phyloP scores from a whole-genome alignment of 30 jellyfish, hydroid and myxozoan species.

The Chrysaora quinquecirrha region DNA sequence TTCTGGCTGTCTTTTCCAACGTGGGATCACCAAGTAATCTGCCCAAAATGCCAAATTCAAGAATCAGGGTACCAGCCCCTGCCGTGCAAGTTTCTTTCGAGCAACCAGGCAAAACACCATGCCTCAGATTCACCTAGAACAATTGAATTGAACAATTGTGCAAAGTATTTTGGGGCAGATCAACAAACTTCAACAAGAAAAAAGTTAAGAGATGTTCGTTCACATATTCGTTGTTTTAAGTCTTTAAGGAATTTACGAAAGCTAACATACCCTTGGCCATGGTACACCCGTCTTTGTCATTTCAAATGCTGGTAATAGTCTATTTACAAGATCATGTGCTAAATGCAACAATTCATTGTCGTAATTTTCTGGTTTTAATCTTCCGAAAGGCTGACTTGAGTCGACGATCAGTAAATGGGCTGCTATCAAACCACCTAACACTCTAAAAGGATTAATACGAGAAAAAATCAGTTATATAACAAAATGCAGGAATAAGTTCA shows the following conservation, averaged over 20 bases:
- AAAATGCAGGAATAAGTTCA: too few species aligned
- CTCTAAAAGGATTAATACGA: too few species aligned
- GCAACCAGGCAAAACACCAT: slow-evolving; percentile 77
- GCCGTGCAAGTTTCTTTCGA: slow-evolving; percentile 93
- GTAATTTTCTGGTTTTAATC: slow-evolving; percentile 68
- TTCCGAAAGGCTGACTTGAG: slow-evolving; percentile 78
- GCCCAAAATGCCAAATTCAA: slow-evolving; percentile 90
- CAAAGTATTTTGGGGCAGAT: too few species aligned
- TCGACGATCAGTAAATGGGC: slow-evolving; percentile 92
- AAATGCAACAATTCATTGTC: slow-evolving; percentile 75
- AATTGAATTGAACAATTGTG: too few species aligned
- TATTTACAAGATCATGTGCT: slow-evolving; percentile 90
- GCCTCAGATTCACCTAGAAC: slow-evolving; percentile 81
- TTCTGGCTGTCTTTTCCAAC: slow-evolving; percentile 73
- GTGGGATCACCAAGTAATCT: slow-evolving; percentile 78
- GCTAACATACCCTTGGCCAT: slow-evolving; percentile 97
- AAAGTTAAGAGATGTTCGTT: too few species aligned
- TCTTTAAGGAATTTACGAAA: too few species aligned
- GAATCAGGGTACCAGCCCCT: slow-evolving; percentile 94
- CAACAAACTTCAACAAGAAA: too few species aligned
- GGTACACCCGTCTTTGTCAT: slow-evolving; percentile 87
- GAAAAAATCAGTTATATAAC: too few species aligned
- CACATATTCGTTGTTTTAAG: too few species aligned
- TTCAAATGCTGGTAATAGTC: slow-evolving; percentile 88
- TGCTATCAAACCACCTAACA: slow-evolving; percentile 89